Evolutionary conservation across 64 coral and sea anemone species (phyloP), one percentile per base, ranked within the genome.

Genomic region (Dendrophyllia cribrosa): DNA sequence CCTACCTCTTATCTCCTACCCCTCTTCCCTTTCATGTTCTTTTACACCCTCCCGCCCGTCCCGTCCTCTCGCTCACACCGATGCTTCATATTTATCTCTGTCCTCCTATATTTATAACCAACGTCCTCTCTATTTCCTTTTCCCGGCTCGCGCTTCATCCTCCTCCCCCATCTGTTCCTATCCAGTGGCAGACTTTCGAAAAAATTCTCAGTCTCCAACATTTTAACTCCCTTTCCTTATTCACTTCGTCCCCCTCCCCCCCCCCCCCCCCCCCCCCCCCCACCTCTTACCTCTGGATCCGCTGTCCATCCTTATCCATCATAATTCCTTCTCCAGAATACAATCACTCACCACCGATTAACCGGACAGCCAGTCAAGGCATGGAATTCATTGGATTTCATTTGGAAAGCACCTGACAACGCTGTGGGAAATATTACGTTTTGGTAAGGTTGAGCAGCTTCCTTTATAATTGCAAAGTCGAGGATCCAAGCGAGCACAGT

Each of bases 401-500:
- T 5, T 11, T 93, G 91, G 91, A 93, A 51, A 88, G 84, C 83
- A 60, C 91, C 91, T 10, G n/a, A 64, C 23, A 4, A 48, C 19
- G 52, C 59, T 47, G 91, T 70, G 6, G 91, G 91, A 59, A 93
- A 93, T 58, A 24, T 93, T 13, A 70, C 91, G 24, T 93, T 93
- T 70, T 87, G 91, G 91, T 93, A 78, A 89, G 43, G 20, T 3
- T 11, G 68, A 12, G 8, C 5, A 51, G 16, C 16, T 66, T 48
- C 17, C 23, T 23, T 48, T 24, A 4, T 47, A 26, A 34, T 47
- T 74, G 17, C 49, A 34, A 34, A 34, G 34, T 1, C 34, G 34
- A 34, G 34, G 34, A 34, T 34, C 34, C 34, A 2, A 0, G 34
- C 34, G 34, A 34, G 34, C 34, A 34, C 34, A 34, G 34, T 2